Conservation (phyloP, 2,888 invertebrate genomes). For the Leucophenga maculata region DNA sequence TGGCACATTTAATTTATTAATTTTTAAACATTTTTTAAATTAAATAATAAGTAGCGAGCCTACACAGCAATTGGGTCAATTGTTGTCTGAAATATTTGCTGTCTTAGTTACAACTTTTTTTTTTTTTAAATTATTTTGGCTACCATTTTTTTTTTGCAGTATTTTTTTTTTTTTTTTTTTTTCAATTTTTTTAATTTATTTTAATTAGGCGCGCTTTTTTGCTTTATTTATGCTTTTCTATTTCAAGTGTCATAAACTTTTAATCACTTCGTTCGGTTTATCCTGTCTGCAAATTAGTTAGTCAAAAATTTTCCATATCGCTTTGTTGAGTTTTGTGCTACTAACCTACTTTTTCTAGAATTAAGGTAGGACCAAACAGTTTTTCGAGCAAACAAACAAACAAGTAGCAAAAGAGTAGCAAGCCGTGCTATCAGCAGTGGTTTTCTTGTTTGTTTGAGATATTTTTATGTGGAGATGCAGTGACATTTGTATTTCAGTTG, state of each 20-base stretch:
- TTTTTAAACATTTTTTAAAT: no score
- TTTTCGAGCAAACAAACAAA: conserved; percentile 1
- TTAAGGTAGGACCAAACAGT: conserved; percentile 52
- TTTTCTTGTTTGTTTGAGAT: no score
- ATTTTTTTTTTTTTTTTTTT: not conserved
- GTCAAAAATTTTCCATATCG: no score
- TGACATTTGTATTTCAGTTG: no score
- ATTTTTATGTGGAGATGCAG: no score
- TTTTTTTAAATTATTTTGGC: not conserved
- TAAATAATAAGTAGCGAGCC: no score
- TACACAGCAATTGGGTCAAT: conserved; percentile 25
- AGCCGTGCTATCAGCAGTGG: no score
- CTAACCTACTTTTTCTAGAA: conserved; percentile 48
- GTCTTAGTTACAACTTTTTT: not conserved
- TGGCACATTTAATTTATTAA: conserved; percentile 45
- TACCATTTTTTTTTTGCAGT: not conserved
- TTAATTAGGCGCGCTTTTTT: not conserved
- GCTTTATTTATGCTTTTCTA: not conserved
- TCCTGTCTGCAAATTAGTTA: no score
- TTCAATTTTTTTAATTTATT: not conserved
- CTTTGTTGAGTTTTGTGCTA: conserved; percentile 20
- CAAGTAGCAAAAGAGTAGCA: not conserved
- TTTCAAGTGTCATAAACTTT: not conserved
- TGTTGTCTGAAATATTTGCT: conserved; percentile 17
- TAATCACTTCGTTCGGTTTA: no score